Conservation (phyloP, 2,113 vertebrate genomes). For the Brienomyrus brachyistius region DNA sequence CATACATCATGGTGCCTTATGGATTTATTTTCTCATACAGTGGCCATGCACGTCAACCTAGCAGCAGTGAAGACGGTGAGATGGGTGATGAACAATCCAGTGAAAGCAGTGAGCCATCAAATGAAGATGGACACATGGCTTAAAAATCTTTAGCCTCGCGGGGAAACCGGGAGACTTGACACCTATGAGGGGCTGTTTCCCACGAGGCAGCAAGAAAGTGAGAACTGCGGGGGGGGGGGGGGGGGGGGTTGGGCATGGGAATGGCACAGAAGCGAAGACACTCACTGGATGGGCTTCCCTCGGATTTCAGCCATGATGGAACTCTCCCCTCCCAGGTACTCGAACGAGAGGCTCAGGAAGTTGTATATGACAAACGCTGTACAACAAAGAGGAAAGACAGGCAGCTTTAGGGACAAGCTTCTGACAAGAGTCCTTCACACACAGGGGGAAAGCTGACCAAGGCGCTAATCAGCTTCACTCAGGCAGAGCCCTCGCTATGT, state of each 20-base stretch:
- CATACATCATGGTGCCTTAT: background rate
- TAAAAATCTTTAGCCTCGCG: background rate
- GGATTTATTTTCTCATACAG: background rate
- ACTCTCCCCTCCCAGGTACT: conserved; percentile 93
- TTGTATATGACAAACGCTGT: conserved; percentile 97
- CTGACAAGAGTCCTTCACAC: background rate
- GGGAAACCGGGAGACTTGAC: background rate
- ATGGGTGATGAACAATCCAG: background rate
- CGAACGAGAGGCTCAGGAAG: conserved; percentile 91
- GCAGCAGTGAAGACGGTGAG: background rate
- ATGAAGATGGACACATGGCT: background rate
- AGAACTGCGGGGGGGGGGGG: background rate
- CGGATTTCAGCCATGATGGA: conserved; percentile 94
- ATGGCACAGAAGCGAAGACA: conserved; percentile 16
- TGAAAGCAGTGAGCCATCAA: background rate
- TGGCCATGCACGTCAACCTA: background rate
- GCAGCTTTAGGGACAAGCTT: background rate
- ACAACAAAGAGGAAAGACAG: background rate
- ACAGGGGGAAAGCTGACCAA: background rate
- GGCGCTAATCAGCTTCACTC: background rate
- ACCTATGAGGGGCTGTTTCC: background rate
- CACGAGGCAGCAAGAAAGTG: background rate
- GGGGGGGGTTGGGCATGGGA: no score
- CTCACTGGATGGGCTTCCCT: conserved; percentile 84
- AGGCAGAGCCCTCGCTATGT: background rate